Conservation (phyloP, 2,888 invertebrate genomes). For the Folsomia manolachei region DNA sequence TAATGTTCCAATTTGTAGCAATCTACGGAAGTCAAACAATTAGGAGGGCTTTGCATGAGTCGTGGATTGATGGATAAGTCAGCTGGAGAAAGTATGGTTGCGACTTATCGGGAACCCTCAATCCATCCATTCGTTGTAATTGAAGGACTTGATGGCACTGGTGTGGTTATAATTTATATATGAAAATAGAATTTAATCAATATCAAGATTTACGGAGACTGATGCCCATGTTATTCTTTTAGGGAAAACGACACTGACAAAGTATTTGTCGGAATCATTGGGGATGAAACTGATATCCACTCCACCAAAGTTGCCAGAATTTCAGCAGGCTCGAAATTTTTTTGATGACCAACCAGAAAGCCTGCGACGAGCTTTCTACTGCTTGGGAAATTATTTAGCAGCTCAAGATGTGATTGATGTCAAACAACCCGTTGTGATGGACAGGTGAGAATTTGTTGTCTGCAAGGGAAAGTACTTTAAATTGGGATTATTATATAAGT, state of each 20-base stretch:
- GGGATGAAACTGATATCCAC: conserved; percentile 53
- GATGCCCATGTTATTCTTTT: background rate
- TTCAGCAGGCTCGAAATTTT: conserved; percentile 50
- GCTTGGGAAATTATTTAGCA: conserved; percentile 57
- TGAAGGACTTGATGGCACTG: conserved; percentile 58
- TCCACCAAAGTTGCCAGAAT: conserved; percentile 52
- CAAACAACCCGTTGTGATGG: conserved; percentile 55
- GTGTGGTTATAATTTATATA: conserved; percentile 49
- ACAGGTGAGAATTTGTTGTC: too few relatives aligned
- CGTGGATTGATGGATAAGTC: conserved; percentile 10
- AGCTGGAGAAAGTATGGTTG: background rate
- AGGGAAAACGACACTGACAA: conserved; percentile 56
- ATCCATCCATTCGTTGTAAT: conserved; percentile 55
- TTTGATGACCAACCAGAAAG: conserved; percentile 53
- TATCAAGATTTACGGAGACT: background rate
- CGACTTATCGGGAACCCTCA: background rate
- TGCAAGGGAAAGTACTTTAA: too few relatives aligned
- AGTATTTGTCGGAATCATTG: conserved; percentile 52
- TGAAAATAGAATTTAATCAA: background rate
- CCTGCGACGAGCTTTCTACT: conserved; percentile 56
- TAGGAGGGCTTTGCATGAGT: conserved; percentile 13
- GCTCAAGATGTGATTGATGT: conserved; percentile 54
- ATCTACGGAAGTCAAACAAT: conserved; percentile 8
- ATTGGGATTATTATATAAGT: too few relatives aligned
- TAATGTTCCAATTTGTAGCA: background rate